These are phyloP conservation scores for Endomychus coccineus DNA, from an alignment of 2,888 invertebrate genomes.

Conservation along the genomic window DNA sequence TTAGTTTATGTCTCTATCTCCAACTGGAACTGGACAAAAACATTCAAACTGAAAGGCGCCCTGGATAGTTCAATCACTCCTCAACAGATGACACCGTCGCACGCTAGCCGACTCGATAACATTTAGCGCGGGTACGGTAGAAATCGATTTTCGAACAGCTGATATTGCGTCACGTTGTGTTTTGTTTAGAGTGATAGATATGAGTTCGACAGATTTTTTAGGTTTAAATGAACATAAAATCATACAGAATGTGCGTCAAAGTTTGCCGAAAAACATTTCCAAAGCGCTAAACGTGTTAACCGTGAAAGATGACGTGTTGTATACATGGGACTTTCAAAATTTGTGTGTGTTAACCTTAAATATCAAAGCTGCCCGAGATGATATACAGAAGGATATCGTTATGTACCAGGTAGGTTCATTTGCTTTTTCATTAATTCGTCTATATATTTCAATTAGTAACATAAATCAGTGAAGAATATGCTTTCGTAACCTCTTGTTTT, in stretches of 20 bases:
- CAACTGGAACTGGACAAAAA: too few relatives aligned
- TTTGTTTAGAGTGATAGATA: slow-evolving; percentile 27
- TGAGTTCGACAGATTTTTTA: slow-evolving; percentile 55
- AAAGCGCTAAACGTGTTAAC: slow-evolving; percentile 58
- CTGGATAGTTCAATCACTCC: too few relatives aligned
- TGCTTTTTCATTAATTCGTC: too few relatives aligned
- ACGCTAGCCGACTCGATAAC: too few relatives aligned
- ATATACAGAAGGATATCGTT: slow-evolving; percentile 5
- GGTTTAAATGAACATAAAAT: slow-evolving; percentile 54
- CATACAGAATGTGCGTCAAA: slow-evolving; percentile 52
- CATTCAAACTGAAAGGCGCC: too few relatives aligned
- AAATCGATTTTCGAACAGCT: too few relatives aligned
- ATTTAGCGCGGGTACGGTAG: too few relatives aligned
- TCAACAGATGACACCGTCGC: too few relatives aligned
- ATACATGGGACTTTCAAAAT: slow-evolving; percentile 59
- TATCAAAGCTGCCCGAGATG: slow-evolving; percentile 43
- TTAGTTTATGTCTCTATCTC: too few relatives aligned
- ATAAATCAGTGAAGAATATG: too few relatives aligned
- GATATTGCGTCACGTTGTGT: not conserved
- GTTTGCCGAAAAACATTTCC: slow-evolving; percentile 48
- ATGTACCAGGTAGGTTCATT: slow-evolving; percentile 13
- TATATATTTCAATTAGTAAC: too few relatives aligned
- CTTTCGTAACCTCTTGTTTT: too few relatives aligned
- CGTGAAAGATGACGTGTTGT: slow-evolving; percentile 59
- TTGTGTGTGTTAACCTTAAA: slow-evolving; percentile 58